Conservation (phyloP, 1,140 invertebrate genomes). For the Ips typographus region DNA sequence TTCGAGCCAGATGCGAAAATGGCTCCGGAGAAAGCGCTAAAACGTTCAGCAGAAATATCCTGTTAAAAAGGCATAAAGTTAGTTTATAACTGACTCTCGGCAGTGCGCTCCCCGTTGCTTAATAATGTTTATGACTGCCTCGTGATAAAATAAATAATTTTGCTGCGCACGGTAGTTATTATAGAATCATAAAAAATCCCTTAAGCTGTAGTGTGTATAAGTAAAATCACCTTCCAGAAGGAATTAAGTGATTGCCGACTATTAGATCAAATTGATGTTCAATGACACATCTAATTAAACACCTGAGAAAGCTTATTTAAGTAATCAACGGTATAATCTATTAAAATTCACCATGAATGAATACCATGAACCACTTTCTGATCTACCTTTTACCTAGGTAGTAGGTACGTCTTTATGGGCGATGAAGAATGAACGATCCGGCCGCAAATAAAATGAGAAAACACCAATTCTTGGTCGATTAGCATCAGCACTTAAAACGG, state of each 20-base stretch:
- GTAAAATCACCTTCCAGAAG: no score
- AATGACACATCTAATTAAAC: no score
- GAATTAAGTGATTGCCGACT: no score
- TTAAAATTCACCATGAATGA: not conserved
- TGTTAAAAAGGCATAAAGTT: constrained; percentile 25
- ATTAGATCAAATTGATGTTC: no score
- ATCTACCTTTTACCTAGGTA: not conserved
- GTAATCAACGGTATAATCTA: no score
- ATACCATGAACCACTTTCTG: not conserved
- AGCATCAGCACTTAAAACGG: not conserved
- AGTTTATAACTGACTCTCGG: constrained; percentile 22
- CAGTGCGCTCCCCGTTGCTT: constrained; percentile 20
- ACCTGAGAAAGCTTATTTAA: no score
- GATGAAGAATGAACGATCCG: not conserved
- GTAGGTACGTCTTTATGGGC: no score
- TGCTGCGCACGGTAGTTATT: constrained; percentile 19
- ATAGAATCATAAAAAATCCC: constrained; percentile 20
- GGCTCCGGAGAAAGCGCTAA: constrained; percentile 13
- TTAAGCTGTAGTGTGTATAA: constrained; percentile 5
- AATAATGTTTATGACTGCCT: constrained; percentile 17
- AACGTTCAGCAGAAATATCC: constrained; percentile 20
- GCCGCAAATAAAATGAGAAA: not conserved
- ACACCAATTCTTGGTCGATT: not conserved
- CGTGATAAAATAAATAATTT: constrained; percentile 24
- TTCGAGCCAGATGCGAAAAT: constrained; percentile 9